Evolutionary conservation across 2,113 vertebrate species (phyloP).

Genomic region (Etia nguti): DNA sequence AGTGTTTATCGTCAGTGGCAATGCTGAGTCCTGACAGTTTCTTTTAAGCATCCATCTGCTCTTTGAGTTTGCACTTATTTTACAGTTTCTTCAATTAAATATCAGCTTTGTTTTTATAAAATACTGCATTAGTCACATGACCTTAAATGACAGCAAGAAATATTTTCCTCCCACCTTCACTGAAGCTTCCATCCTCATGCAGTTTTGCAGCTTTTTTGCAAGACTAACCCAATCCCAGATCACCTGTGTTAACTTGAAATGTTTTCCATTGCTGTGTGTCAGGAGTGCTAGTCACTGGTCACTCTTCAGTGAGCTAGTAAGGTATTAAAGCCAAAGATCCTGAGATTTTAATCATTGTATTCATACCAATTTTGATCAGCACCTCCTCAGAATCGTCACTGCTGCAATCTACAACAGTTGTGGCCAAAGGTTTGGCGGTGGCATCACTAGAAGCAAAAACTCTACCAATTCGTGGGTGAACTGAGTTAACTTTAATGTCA

Average conservation of each 20-base stretch:
- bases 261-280: neutral
- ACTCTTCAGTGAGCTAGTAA: neutral
- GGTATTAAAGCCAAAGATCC: neutral
- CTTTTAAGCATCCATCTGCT: neutral
- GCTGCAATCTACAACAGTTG: neutral
- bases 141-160: neutral
- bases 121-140: accelerated
- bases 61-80: neutral
- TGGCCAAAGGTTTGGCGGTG: neutral
- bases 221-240: neutral
- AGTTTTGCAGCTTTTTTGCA: neutral
- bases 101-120: neutral
- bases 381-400: neutral
- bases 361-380: accelerated
- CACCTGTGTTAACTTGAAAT: neutral
- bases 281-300: neutral
- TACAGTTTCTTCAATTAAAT: neutral
- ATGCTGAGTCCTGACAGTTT: neutral
- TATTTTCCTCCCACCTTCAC: neutral
- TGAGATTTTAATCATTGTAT: neutral
- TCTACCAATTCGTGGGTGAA: accelerated
- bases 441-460: neutral
- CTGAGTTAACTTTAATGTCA: neutral
- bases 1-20: neutral
- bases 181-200: neutral